Percentiles rank a stretch among this genome's conserved stretches.
Conservation (phyloP, 2,888 invertebrate genomes). For the Andricus quercusramuli region DNA sequence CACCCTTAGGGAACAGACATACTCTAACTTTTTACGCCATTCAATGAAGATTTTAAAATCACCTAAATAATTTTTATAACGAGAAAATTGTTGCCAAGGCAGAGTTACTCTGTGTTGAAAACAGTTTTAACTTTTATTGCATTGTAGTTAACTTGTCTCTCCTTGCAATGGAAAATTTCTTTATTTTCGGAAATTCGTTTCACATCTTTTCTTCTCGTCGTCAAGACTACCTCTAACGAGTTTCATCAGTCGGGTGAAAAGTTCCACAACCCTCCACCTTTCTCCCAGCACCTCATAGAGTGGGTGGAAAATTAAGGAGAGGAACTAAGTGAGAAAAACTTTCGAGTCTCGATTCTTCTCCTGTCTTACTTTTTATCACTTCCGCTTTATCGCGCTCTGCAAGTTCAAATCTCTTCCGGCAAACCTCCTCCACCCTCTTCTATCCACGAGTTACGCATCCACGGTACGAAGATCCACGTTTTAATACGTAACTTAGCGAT, state of each 20-base stretch:
- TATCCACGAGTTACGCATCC: constrained; percentile 53
- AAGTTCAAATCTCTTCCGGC: constrained; percentile 29
- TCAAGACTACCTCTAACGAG: constrained; percentile 44
- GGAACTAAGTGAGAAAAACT: constrained; percentile 1
- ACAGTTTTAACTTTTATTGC: too few species aligned
- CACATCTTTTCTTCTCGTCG: constrained; percentile 55
- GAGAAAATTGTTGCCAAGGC: too few species aligned
- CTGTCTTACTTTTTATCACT: constrained; percentile 10
- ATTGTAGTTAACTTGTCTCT: background rate
- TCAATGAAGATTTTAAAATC: too few species aligned
- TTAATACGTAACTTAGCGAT: constrained; percentile 71
- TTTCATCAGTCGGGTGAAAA: constrained; percentile 20
- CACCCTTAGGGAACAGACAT: too few species aligned
- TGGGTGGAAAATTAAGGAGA: constrained; percentile 8
- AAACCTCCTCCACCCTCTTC: constrained; percentile 12
- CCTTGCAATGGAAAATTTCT: background rate
- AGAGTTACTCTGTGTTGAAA: too few species aligned
- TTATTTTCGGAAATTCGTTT: constrained; percentile 34
- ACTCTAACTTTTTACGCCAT: too few species aligned
- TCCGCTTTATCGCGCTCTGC: background rate
- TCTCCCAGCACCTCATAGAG: background rate
- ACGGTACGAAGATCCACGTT: constrained; percentile 67
- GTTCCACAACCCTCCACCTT: background rate
- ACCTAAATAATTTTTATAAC: too few species aligned
- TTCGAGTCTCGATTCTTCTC: background rate